These are phyloP conservation scores for Solen grandis DNA, from an alignment of 1,140 invertebrate species.

Conservation along the genomic window DNA sequence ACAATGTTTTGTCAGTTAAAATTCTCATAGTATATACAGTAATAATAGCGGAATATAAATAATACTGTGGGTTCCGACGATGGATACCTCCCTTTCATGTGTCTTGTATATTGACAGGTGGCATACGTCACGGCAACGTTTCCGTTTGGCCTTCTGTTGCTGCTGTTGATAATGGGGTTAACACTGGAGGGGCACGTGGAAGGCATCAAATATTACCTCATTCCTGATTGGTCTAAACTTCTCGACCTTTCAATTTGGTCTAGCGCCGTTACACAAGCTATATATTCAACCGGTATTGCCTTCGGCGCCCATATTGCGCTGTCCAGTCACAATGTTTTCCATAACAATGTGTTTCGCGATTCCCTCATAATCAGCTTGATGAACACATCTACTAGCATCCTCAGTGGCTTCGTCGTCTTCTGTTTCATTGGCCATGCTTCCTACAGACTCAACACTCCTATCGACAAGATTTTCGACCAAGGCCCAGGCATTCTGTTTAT, in stretches of 20 bases:
- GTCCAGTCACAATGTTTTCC: constrained; percentile 30
- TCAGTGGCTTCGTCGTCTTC: constrained; percentile 22
- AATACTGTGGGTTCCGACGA: no score
- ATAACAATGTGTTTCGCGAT: constrained; percentile 18
- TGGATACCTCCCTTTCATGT: no score
- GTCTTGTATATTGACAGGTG: no score
- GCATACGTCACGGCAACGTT: constrained; percentile 93
- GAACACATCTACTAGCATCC: constrained; percentile 16
- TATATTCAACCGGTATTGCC: constrained; percentile 31
- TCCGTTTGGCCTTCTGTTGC: constrained; percentile 91
- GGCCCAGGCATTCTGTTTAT: constrained; percentile 28
- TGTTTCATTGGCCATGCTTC: constrained; percentile 32
- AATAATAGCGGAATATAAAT: no score
- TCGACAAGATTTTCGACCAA: constrained; percentile 11
- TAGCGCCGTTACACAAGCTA: constrained; percentile 32
- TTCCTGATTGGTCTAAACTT: constrained; percentile 69
- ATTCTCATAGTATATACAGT: no score
- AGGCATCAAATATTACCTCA: constrained; percentile 87
- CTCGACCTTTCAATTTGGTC: constrained; percentile 37
- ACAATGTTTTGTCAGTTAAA: no score
- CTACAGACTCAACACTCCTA: constrained; percentile 6
- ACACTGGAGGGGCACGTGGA: constrained; percentile 89
- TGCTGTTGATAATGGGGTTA: constrained; percentile 89
- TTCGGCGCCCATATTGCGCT: constrained; percentile 18
- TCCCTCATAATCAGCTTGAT: not conserved